These are phyloP conservation scores for Sinocyclocheilus anshuiensis DNA, from an alignment of 2,113 vertebrate species.

Conservation along the genomic window DNA sequence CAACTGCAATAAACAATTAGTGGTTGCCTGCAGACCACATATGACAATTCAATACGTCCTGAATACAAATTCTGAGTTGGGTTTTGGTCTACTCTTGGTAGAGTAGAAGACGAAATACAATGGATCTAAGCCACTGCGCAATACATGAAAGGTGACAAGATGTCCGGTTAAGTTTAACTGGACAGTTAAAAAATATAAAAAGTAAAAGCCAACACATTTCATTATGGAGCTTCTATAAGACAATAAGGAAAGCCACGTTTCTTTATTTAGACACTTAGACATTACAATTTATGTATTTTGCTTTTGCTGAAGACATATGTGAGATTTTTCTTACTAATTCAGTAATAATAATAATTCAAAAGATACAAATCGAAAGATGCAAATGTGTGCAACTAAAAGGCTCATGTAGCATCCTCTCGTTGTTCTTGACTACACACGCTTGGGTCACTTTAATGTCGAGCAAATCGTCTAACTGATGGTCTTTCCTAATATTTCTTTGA, in stretches of 20 bases:
- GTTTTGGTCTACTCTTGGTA: not conserved
- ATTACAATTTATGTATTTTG: not conserved
- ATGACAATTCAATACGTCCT: not conserved
- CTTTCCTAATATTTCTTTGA: not conserved
- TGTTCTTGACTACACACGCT: not conserved
- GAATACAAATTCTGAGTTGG: not conserved
- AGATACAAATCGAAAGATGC: not conserved
- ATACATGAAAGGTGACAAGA: not conserved
- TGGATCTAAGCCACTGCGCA: not conserved
- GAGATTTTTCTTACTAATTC: not conserved
- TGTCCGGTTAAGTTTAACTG: constrained; percentile 2
- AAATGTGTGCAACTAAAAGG: not conserved
- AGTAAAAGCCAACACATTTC: not conserved
- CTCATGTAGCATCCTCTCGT: not conserved
- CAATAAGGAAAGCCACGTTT: not conserved
- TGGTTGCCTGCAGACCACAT: not conserved
- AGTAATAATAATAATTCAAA: not conserved
- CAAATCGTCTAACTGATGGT: not conserved
- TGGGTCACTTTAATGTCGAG: not conserved
- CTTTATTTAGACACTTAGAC: not conserved
- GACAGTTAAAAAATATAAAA: not conserved
- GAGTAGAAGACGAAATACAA: not conserved
- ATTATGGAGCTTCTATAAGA: not conserved
- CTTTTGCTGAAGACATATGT: not conserved
- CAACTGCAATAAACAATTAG: not conserved